Conservation (phyloP, 2,888 invertebrate species). For the Leptura quadrifasciata region DNA sequence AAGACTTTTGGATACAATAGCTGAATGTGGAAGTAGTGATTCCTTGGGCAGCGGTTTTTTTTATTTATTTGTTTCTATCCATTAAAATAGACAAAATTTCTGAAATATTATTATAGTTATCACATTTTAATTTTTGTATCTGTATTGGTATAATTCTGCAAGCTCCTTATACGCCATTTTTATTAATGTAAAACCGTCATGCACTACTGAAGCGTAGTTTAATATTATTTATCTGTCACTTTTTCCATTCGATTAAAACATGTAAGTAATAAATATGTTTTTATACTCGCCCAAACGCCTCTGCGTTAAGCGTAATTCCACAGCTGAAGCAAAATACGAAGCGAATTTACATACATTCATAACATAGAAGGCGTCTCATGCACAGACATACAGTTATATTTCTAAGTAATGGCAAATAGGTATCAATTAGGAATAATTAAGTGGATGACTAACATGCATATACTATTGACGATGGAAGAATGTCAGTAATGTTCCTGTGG, state of each 20-base stretch:
- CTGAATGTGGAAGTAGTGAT: too few species aligned
- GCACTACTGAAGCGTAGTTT: not conserved
- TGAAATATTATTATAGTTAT: too few species aligned
- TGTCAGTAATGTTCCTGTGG: not conserved
- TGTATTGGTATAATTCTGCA: too few species aligned
- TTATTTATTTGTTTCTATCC: too few species aligned
- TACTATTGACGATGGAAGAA: slow-evolving; percentile 10
- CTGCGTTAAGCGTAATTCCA: not conserved
- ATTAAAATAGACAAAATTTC: too few species aligned
- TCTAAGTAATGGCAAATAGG: slow-evolving; percentile 5
- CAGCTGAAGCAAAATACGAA: not conserved
- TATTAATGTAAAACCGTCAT: too few species aligned
- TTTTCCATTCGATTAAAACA: not conserved
- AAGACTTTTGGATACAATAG: too few species aligned
- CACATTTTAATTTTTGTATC: too few species aligned
- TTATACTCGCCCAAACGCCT: slow-evolving; percentile 20
- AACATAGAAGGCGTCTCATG: slow-evolving; percentile 11
- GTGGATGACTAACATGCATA: slow-evolving; percentile 17
- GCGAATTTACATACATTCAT: slow-evolving; percentile 11
- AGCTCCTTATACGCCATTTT: too few species aligned
- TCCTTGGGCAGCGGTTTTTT: too few species aligned
- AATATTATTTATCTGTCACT: not conserved
- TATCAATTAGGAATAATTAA: not conserved
- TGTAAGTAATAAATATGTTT: not conserved
- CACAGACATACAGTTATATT: slow-evolving; percentile 14